phyloP scores from a whole-genome alignment of 2,888 invertebrate genomes.

The Heliconius erato region DNA sequence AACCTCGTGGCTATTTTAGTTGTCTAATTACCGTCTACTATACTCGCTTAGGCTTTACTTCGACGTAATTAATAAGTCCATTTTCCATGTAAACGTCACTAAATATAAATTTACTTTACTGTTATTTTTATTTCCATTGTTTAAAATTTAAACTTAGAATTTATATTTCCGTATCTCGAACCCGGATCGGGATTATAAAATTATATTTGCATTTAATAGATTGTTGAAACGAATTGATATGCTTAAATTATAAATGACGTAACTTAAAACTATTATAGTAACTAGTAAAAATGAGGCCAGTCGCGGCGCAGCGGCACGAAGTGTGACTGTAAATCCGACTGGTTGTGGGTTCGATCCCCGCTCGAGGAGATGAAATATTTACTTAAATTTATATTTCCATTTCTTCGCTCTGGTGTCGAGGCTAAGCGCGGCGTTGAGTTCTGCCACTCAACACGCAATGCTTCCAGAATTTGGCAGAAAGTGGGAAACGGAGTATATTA shows the following conservation, averaged over 20 bases:
- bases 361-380: too few species aligned
- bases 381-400: too few species aligned
- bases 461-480: too few species aligned
- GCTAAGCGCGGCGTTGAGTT: too few species aligned
- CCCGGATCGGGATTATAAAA: slow-evolving; percentile 10
- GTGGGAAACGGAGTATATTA: too few species aligned
- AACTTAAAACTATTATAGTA: not conserved
- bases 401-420: too few species aligned
- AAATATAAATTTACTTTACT: slow-evolving; percentile 26
- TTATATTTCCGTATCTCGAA: slow-evolving; percentile 12
- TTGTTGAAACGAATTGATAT: not conserved
- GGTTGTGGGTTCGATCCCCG: too few species aligned
- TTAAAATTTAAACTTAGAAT: slow-evolving; percentile 7
- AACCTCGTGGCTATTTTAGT: slow-evolving; percentile 17
- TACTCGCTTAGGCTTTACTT: slow-evolving; percentile 21
- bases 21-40: slow-evolving; percentile 28
- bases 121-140: slow-evolving; percentile 12
- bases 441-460: too few species aligned
- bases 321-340: too few species aligned
- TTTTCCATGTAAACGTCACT: slow-evolving; percentile 22
- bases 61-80: slow-evolving; percentile 32
- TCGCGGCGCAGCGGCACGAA: too few species aligned
- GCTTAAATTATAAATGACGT: not conserved
- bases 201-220: slow-evolving; percentile 5
- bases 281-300: too few species aligned